Evolutionary conservation across 2,113 vertebrate genomes (phyloP), one percentile per base, ranked within the genome.

Genomic region (Calidris pugnax): DNA sequence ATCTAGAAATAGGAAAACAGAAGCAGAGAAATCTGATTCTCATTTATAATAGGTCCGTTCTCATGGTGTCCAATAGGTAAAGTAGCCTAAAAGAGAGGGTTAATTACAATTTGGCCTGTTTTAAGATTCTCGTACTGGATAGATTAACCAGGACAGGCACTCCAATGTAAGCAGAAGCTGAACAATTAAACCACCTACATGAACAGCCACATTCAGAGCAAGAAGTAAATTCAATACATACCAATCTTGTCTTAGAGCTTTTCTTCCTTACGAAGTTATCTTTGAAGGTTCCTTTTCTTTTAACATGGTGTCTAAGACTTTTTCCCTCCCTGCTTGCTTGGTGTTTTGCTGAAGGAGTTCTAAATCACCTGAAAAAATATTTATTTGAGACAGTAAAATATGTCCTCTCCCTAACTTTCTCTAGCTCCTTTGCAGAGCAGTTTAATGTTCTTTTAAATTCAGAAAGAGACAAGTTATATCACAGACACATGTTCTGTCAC

Each of bases 281-380:
- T 77, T 37, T 63, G 26, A 39, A 18, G 0, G 2, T 53, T 88
- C 43, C 2, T 55, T 93, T 64, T 45, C 5, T 48, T 91, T 72
- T 76, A 57, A 13, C 39, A 62, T 8, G 1, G 19, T 37, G 4
- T 13, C 24, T 56, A 64, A 80, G 47, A 27, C 1, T 4, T 43
- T 8, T 5, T 8, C 6, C 1, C 3, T 5, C 4, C 2, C 4
- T 8, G 0, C 8, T 69, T 66, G 8, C 6, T 30, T 21, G 2
- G 12, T 68, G 7, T 55, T 74, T 66, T 78, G 15, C 18, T 66
- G 66, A 71, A 74, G 30, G 45, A 50, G 13, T 53, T 73, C 20
- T 69, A 76, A 89, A 68, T 51, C 18, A 55, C 18, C 23, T 7
- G 4, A 74, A 89, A 3, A 74, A 89, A 89, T 45, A 43, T 6